A percentile compares a stretch with the other conserved stretches of the same genome.
Conservation (phyloP, 92 coral and sea anemone species). For the Porites lobata region DNA sequence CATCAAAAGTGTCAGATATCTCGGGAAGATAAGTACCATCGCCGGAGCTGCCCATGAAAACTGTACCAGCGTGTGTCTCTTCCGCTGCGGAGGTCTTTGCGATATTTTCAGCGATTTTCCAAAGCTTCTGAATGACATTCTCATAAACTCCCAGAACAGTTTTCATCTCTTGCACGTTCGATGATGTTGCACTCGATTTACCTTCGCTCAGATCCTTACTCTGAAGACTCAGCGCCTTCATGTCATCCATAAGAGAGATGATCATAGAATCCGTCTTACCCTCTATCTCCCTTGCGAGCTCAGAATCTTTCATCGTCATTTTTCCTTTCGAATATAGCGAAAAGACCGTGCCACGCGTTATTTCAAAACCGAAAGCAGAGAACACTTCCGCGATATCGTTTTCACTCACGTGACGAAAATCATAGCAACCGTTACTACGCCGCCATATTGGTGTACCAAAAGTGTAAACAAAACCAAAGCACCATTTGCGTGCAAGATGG, state of each 20-base stretch:
- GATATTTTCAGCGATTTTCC: conserved; percentile 64
- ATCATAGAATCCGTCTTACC: conserved; percentile 32
- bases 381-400: no score
- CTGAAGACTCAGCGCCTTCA: conserved; percentile 3
- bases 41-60: conserved; percentile 59
- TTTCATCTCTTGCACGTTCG: conserved; percentile 28
- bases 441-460: no score
- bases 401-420: no score
- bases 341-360: no score
- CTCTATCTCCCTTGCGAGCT: conserved; percentile 31
- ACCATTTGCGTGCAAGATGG: no score
- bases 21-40: conserved; percentile 61
- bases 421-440: no score
- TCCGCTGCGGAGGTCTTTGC: conserved; percentile 37
- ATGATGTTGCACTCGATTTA: not conserved
- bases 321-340: not conserved
- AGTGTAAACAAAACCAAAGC: no score
- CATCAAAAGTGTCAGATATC: conserved; percentile 34
- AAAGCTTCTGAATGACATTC: conserved; percentile 14
- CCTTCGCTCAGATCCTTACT: not conserved
- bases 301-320: conserved; percentile 67
- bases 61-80: conserved; percentile 44
- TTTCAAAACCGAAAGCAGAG: no score
- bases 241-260: conserved; percentile 52
- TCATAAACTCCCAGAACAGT: conserved; percentile 8